Base-by-base conservation (phyloP, 1,140 invertebrate genomes). In the Drosophila varians region DNA sequence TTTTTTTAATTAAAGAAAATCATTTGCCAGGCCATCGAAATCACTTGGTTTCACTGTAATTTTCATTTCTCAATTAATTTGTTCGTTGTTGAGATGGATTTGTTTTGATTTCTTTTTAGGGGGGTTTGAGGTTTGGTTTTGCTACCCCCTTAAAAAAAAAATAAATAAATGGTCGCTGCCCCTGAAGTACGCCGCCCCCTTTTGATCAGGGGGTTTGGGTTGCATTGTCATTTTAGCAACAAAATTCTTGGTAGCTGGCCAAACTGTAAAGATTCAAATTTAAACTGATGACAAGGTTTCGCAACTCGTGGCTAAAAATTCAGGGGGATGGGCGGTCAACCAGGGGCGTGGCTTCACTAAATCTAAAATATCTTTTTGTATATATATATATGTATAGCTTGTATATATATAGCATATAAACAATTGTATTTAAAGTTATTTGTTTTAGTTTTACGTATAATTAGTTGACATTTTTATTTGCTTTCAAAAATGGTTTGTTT, bases 371-470 rank as follows among this genome's bases (percentile, higher is more conserved):
- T 52, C 26, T 21, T 58, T 31, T 45, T 53, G 47, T 74, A 55
- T 80, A 52, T 73, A 56, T 74, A 60, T 82, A 57, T 66, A 43
- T 47, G 53, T 73, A 28, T 45, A 34, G 43, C 48, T 18, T 76
- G 9, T 56, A 56, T 61, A 45, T 75, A 26, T 71, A 38, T 70
- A 26, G 72, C 60, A 70, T 82, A 74, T 86, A 86, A 87, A 82
- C 77, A 87, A 87, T 86, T 87, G 74, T 57, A 86, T 77, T 87
- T 87, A 86, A 82, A 77, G 74, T 87, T 86, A 86, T 87, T 86
- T 79, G 74, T 70, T 78, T 86, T 55, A 68, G 65, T 76, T 80
- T 86, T 86, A 86, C 80, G 80, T 86, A 86, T 80, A 80, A 73
- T 80, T 80, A 79, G 77, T 80, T 80, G 77, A 69, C 64, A 45